A percentile compares a stretch with the other conserved stretches of the same genome.
phyloP scores from a whole-genome alignment of 2,113 vertebrate genomes.

The Eurystomus gularis region DNA sequence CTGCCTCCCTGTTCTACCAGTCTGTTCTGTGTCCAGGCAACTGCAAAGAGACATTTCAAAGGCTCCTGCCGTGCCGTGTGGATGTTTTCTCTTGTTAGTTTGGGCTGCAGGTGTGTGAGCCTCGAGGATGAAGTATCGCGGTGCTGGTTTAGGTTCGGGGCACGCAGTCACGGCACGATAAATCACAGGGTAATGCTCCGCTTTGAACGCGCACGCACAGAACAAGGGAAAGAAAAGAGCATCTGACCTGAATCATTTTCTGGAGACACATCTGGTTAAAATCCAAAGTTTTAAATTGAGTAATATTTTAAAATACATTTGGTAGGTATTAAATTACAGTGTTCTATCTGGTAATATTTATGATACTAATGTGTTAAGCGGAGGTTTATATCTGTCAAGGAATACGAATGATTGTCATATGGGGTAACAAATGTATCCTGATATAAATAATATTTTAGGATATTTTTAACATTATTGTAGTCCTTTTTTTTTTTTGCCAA shows the following conservation, averaged over 20 bases:
- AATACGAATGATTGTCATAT: conserved; percentile 65
- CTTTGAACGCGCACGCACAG: conserved; percentile 40
- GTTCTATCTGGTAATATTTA: conserved; percentile 76
- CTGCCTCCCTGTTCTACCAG: conserved; percentile 60
- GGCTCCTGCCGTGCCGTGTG: conserved; percentile 54
- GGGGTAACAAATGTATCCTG: conserved; percentile 59
- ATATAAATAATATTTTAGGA: conserved; percentile 63
- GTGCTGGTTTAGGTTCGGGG: conserved; percentile 73
- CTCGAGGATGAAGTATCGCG: conserved; percentile 65
- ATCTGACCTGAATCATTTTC: conserved; percentile 74
- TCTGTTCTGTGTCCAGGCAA: conserved; percentile 69
- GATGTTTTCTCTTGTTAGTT: conserved; percentile 67
- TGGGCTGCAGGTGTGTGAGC: conserved; percentile 66
- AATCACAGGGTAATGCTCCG: conserved; percentile 54
- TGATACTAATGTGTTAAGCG: conserved; percentile 72
- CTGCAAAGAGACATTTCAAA: conserved; percentile 68
- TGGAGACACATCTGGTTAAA: conserved; percentile 80
- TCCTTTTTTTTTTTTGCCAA: neutral
- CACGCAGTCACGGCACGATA: conserved; percentile 72
- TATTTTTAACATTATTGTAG: conserved; percentile 53
- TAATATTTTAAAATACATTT: conserved; percentile 77
- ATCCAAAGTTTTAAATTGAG: conserved; percentile 75
- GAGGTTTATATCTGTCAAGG: conserved; percentile 68
- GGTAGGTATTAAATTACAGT: conserved; percentile 72
- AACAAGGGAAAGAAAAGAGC: conserved; percentile 64